Percentiles rank a stretch among this genome's conserved stretches.
Conservation (phyloP, 2,888 invertebrate genomes). For the Gymnosoma rotundatum region DNA sequence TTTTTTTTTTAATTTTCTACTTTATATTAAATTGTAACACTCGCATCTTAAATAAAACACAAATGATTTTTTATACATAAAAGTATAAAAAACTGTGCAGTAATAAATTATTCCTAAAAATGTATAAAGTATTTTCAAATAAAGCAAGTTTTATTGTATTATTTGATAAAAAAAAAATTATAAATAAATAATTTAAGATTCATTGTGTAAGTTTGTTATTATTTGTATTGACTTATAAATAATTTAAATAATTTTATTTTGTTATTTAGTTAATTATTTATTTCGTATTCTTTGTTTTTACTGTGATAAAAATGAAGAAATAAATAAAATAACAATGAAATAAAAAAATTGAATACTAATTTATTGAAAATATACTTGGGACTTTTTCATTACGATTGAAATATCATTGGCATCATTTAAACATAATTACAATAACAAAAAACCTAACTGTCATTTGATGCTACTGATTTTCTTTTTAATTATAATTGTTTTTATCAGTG, state of each 20-base stretch:
- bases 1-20: not conserved
- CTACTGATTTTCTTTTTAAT: no score
- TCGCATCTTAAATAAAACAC: conserved; percentile 55
- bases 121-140: conserved; percentile 32
- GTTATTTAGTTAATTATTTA: conserved; percentile 65
- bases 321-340: conserved; percentile 69
- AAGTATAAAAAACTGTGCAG: not conserved
- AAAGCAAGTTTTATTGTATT: conserved; percentile 36
- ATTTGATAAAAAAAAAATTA: conserved; percentile 15
- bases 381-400: no score
- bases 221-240: conserved; percentile 65
- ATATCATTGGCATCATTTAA: no score
- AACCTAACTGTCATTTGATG: no score
- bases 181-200: conserved; percentile 51
- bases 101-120: conserved; percentile 56
- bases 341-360: not conserved
- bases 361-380: no score
- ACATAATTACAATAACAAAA: no score
- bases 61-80: conserved; percentile 40
- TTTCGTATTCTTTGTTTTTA: conserved; percentile 76
- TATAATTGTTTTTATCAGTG: no score
- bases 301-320: conserved; percentile 77
- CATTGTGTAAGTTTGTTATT: conserved; percentile 56
- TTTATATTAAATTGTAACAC: conserved; percentile 58
- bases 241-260: conserved; percentile 59